Evolutionary conservation across 2,797 vertebrate species (phyloP), one percentile per base, ranked within the genome.

Genomic region (Leptoclinus maculatus): DNA sequence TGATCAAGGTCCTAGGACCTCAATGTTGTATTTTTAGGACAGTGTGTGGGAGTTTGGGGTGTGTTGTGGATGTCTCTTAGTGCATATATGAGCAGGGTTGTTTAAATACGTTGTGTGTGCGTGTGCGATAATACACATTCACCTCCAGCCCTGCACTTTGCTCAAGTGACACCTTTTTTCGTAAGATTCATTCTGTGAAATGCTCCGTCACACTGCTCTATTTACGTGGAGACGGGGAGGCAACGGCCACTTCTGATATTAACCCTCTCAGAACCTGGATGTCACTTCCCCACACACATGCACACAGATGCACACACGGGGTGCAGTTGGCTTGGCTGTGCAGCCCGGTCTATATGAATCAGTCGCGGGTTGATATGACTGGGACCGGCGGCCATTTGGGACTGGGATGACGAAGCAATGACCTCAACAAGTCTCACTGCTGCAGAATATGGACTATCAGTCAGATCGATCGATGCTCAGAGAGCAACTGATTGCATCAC

Each of bases 191-290:
- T 91, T 91, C 71, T 80, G 84, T 1, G 72, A 93, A 93, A 88
- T 7, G 83, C 89, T 88, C 76, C 60, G 79, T 93, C 91, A 94
- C 87, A 19, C 57, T 79, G 84, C 68, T 90, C 89, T 88, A 87
- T 89, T 90, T 88, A 87, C 63, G 73, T 79, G 78, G 68, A 86
- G 84, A 88, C 12, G 1, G 78, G 79, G 32, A 91, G 70, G 82
- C 88, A 92, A 94, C 93, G 80, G 93, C 87, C 84, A 91, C 88
- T 94, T 92, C 81, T 80, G 91, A 94, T 88, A 94, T 95, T 94
- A 95, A 95, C 93, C 88, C 94, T 88, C 75, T 85, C 69, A 69
- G 65, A 83, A 74, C 93, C 87, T 89, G 93, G 93, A 94, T 91
- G 91, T 87, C 80, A 75, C 67, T 63, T 71, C 67, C 8, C 4